Evolutionary conservation across 2,888 invertebrate genomes (phyloP), one percentile per base, ranked within the genome.

Genomic region (Volucella inanis): DNA sequence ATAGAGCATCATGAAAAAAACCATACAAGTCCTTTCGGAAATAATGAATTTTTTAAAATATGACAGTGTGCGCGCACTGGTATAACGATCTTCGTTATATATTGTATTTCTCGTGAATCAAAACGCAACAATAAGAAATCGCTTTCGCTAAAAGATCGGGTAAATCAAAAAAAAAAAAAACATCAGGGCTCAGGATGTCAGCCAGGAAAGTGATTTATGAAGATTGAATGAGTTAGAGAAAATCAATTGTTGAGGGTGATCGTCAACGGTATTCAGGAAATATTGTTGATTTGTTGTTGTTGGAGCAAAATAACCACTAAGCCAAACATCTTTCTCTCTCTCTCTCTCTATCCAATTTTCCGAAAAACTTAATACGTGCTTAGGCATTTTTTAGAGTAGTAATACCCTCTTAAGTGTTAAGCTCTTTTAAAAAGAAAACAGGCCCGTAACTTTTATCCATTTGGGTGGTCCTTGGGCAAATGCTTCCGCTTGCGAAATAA

Each of bases 171-270:
- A 43, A n/a, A n/a, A 43, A n/a, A 15, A 22, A 41, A 31, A 59
- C 2, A 15, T 11, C n/a, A 10, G 11, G 6, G 38, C 65, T 57
- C 43, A 50, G 57, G 50, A 12, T n/a, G 38, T 4, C 3, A 70
- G 15, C 9, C 31, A 57, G 18, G 45, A 8, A 38, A 49, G 9
- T 55, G 75, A 75, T 75, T 67, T 67, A 75, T 75, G 70, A 49
- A 39, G 39, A 47, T 49, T 8, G 39, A 57, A 70, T 57, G 57
- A 70, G 70, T 55, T 38, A 10, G 14, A 12, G 15, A 45, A 68
- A 68, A 55, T 38, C 55, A 15, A 12, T 45, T 43, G 12, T 55
- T 45, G 54, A 55, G 54, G 43, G 52, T 52, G 65, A 52, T 38
- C 14, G 39, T 31, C 22, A n/a, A 9, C 22, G 39, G 41, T 59